Evolutionary conservation across 2,888 invertebrate species (phyloP), one percentile per base, ranked within the genome.

Genomic region (Acrobasis consociella): DNA sequence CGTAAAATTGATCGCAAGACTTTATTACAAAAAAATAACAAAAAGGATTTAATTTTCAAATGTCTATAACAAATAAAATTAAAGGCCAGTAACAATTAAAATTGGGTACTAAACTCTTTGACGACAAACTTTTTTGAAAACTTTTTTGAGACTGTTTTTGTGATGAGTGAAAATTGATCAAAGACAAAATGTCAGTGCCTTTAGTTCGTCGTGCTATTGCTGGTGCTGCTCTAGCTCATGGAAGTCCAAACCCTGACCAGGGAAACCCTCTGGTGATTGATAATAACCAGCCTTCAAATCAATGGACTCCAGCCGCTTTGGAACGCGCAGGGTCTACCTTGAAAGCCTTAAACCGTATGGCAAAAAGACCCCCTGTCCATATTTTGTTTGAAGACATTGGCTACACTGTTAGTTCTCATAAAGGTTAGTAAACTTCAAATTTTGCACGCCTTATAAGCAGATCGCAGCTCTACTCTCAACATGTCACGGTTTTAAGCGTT

Each of bases 331-430:
- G 93, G 22, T 89, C 90, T 0, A 91, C 93, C 7, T 77, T 93
- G 64, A 93, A 93, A 65, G 93, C 93, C 8, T 73, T 94, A 16
- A 93, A 93, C 67, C 91, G 91, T 17, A 93, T 94, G 87, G 93
- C 94, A 0, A 94, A 94, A 71, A 81, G 94, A 66, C 94, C 94
- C 5, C 93, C 94, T 0, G 93, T 94, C 5, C 91, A 94, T 72
- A 89, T 95, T 52, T 82, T 93, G 53, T 95, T 95, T 75, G 93
- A 94, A 76, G 94, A 95, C 80, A 72, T 95, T 64, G 88, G 80
- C 16, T 94, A 92, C 70, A 91, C 93, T 0, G 93, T 94, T 39
- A 88, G 82, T 69, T 87, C 93, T 1, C 78, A 82, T 66, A 88
- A 86, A 82, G 90, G 92, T 91, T 78, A 71, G 73, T 49, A 15